Base-by-base conservation (phyloP, 2,888 invertebrate genomes). In the Drosophila kokeensis region DNA sequence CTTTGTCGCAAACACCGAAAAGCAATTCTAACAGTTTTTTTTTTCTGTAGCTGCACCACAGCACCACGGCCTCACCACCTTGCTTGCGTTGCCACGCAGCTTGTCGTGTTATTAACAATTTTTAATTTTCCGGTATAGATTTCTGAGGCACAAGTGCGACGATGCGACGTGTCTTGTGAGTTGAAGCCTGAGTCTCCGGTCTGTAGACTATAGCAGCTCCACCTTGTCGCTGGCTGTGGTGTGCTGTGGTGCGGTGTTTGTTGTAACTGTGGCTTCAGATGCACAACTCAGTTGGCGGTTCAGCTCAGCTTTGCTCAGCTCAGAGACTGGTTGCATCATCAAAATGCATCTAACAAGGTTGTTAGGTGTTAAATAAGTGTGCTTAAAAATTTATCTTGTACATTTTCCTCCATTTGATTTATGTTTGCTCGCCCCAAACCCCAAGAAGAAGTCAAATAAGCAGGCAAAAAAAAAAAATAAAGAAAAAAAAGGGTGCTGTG, bases 371-470 rank as follows among this genome's bases (percentile, higher is more conserved):
- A 90, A 90, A 90, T 90, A 90, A 88, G 91, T 81, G 80, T 90
- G 87, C 90, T 89, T 84, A 87, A 87, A 90, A 91, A 89, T 90
- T 92, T 92, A 92, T 92, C 91, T 91, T 87, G 83, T 91, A 90
- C 87, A 90, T 90, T 91, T 87, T 90, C 81, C 81, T 63, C 66
- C 85, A 85, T 90, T 90, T 90, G 90, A 90, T 90, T 90, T 90
- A 90, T 90, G 91, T 80, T 82, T 71, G 76, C 62, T 63, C 66
- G 80, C 76, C 65, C 61, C 72, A 75, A 42, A 60, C 69, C 66
- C 66, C 55, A 55, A 38, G 21, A 55, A 72, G 69, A 67, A 81
- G 68, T 70, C 76, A 80, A 79, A 79, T 80, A 74, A 77, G 76
- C 69, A 64, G 70, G 58, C 69, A 59, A 40, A n/a, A n/a, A 40